These are phyloP conservation scores for Himalopsyche japonica DNA, from an alignment of 2,888 invertebrate genomes.

Conservation along the genomic window DNA sequence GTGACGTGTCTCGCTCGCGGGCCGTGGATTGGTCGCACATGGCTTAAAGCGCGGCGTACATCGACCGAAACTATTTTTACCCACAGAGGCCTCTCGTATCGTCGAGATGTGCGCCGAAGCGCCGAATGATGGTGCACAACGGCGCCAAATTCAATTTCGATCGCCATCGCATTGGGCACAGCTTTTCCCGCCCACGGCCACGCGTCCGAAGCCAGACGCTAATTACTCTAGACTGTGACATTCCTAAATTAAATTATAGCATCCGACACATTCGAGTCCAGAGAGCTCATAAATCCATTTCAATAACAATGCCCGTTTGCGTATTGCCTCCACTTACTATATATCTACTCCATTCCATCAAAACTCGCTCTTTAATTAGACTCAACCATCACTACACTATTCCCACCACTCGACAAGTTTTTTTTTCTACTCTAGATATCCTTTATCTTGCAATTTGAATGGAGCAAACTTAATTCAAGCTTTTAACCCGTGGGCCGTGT, in stretches of 20 bases:
- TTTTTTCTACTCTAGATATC: too few species aligned
- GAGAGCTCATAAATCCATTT: background rate
- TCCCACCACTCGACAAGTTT: too few species aligned
- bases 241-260: background rate
- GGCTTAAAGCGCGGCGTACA: background rate
- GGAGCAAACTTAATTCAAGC: too few species aligned
- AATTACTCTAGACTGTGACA: background rate
- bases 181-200: background rate
- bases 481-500: too few species aligned
- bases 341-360: background rate
- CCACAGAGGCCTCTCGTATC: slow-evolving; percentile 3
- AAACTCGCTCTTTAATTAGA: background rate
- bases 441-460: too few species aligned
- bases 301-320: background rate
- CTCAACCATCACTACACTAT: background rate
- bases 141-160: slow-evolving; percentile 5
- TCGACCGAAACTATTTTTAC: slow-evolving; percentile 7
- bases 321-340: background rate
- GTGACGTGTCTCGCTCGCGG: background rate
- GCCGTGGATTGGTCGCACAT: background rate
- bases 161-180: background rate
- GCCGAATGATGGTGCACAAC: background rate
- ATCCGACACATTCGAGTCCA: background rate
- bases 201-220: background rate
- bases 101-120: background rate